These are phyloP conservation scores for Muscicapa comitata DNA, from an alignment of 2,797 vertebrate genomes.

Conservation along the genomic window DNA sequence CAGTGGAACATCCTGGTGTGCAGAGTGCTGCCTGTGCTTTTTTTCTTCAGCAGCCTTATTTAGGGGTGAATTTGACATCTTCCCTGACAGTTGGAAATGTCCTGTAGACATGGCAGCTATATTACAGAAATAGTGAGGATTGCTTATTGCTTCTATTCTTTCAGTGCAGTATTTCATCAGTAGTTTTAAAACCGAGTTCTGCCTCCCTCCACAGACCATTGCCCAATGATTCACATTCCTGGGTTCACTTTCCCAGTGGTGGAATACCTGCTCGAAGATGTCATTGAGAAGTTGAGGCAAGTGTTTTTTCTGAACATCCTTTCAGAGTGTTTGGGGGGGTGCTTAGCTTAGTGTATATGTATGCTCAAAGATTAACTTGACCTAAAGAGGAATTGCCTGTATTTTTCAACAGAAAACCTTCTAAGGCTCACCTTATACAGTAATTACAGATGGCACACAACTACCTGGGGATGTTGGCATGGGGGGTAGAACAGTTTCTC, in stretches of 20 bases:
- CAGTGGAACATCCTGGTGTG: neutral
- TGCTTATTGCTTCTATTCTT: neutral
- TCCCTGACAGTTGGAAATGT: neutral
- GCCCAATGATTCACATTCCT: slow-evolving; percentile 95
- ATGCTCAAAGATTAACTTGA: neutral
- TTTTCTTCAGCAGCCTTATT: neutral
- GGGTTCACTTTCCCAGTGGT: slow-evolving; percentile 93
- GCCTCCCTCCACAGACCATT: slow-evolving; percentile 77
- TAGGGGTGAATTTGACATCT: neutral
- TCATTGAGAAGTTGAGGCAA: slow-evolving; percentile 89
- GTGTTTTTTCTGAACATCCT: neutral
- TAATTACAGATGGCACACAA: neutral
- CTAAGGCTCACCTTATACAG: neutral
- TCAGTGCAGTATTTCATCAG: neutral
- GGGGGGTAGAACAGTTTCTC: neutral
- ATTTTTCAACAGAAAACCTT: neutral
- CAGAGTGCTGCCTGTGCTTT: neutral
- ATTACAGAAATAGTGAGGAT: neutral
- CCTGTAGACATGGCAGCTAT: neutral
- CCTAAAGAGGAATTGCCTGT: neutral
- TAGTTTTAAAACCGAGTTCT: neutral
- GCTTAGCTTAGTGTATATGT: neutral
- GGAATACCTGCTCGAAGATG: slow-evolving; percentile 92
- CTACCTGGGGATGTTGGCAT: neutral
- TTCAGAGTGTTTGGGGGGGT: fast-evolving